These are phyloP conservation scores for Pseudococcus longispinus DNA, from an alignment of 2,888 invertebrate species.

Conservation along the genomic window DNA sequence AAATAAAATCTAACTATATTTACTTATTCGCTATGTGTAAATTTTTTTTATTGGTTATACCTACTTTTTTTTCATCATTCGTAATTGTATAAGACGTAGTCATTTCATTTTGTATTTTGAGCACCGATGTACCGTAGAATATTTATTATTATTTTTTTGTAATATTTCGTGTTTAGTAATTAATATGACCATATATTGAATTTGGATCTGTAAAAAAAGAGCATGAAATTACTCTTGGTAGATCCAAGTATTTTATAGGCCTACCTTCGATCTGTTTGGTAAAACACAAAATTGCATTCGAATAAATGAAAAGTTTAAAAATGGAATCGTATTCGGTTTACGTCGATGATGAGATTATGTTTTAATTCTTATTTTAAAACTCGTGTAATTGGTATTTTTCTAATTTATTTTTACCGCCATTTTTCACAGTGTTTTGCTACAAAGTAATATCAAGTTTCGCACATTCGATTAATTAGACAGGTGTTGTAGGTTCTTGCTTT, in stretches of 20 bases:
- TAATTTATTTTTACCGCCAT: neutral
- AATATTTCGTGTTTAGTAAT: neutral
- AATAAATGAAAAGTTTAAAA: neutral
- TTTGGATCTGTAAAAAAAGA: neutral
- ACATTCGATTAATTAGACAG: neutral
- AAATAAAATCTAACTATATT: neutral
- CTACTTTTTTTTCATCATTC: neutral
- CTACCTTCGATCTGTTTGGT: neutral
- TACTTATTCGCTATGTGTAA: neutral
- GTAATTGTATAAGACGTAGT: constrained; percentile 18
- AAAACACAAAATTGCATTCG: neutral
- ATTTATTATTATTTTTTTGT: constrained; percentile 1
- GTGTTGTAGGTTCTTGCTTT: neutral
- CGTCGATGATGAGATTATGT: neutral
- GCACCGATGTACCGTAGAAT: neutral
- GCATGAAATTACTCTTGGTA: neutral
- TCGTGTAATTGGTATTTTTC: neutral
- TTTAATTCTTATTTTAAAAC: neutral
- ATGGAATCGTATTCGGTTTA: neutral
- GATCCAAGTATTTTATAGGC: neutral
- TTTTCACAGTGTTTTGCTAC: neutral
- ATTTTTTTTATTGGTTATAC: neutral
- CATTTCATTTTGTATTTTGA: constrained; percentile 28
- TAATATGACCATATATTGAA: neutral
- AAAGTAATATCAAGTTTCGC: neutral